These are phyloP conservation scores for Mus spretus DNA, from an alignment of 2,797 vertebrate species.

Conservation along the genomic window DNA sequence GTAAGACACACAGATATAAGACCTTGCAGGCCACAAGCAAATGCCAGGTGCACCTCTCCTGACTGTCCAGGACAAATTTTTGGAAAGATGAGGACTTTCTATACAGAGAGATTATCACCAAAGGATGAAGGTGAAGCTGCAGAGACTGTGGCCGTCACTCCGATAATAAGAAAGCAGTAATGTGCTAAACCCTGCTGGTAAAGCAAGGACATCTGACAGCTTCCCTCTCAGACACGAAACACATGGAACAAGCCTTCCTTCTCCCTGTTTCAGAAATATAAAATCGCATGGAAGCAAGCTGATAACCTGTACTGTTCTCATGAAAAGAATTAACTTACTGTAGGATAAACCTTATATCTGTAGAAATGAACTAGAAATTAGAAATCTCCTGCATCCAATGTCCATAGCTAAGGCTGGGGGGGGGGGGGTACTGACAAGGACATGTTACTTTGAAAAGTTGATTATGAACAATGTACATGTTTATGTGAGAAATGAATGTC, in stretches of 20 bases:
- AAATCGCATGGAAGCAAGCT: conserved; percentile 23
- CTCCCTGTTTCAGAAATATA: background rate
- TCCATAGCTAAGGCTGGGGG: background rate
- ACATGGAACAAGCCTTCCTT: background rate
- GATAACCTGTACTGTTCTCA: background rate
- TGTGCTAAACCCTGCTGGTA: background rate
- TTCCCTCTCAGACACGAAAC: background rate
- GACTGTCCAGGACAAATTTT: background rate
- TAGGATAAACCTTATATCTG: background rate
- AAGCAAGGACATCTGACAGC: background rate
- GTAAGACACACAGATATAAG: background rate
- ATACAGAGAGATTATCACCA: background rate
- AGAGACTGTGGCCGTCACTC: background rate
- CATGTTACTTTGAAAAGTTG: background rate
- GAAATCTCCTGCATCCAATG: background rate
- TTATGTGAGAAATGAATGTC: background rate
- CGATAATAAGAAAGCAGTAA: background rate
- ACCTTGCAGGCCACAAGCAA: background rate
- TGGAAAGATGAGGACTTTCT: background rate
- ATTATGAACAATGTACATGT: background rate
- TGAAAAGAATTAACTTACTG: conserved; percentile 23
- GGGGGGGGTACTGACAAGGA: background rate
- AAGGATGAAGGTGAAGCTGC: background rate
- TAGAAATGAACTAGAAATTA: background rate
- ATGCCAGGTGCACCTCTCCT: background rate